Evolutionary conservation across 2,888 invertebrate species (phyloP).

Genomic region (Folsomia manolachei): DNA sequence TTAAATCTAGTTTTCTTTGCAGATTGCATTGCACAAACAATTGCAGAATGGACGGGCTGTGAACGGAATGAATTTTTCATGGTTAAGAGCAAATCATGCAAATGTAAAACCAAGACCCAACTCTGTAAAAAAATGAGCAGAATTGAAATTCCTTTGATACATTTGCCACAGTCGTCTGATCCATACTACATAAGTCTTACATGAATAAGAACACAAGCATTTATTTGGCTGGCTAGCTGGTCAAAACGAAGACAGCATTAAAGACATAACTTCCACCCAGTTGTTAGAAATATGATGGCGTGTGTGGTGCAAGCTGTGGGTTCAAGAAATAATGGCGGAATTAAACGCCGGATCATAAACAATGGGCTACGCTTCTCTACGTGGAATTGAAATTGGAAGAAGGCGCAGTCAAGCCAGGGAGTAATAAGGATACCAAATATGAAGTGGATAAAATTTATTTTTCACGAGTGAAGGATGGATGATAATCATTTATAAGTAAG

Average conservation of each 20-base stretch:
- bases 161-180: background rate
- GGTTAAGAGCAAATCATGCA: background rate
- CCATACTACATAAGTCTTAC: background rate
- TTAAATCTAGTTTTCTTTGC: background rate
- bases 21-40: background rate
- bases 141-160: background rate
- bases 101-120: too few relatives aligned
- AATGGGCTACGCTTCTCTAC: background rate
- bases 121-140: background rate
- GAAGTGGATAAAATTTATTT: background rate
- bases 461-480: background rate
- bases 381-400: background rate
- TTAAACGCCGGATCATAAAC: background rate
- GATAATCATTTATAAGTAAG: slow-evolving; percentile 3
- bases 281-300: background rate
- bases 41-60: too few relatives aligned
- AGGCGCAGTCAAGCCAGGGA: background rate
- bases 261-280: background rate
- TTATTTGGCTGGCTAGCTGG: too few relatives aligned
- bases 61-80: background rate
- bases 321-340: background rate
- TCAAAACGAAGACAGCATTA: too few relatives aligned
- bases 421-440: background rate
- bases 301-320: background rate
- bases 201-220: background rate